phyloP scores from a whole-genome alignment of 1,140 invertebrate species.

The Drosophila miranda region DNA sequence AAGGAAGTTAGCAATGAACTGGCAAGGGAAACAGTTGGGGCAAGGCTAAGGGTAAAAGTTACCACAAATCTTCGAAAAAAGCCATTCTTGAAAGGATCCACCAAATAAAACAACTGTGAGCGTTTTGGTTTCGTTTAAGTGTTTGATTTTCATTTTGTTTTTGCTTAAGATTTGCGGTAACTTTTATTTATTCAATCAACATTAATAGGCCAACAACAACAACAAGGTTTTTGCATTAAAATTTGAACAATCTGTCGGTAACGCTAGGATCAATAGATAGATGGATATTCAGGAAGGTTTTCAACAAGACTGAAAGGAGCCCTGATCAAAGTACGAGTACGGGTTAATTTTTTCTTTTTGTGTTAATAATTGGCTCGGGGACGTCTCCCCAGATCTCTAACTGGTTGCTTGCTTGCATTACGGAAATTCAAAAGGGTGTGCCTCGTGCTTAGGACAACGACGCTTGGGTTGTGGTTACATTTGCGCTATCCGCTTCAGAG shows the following conservation, averaged over 20 bases:
- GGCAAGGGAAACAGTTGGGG: no score
- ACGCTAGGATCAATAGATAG: conserved; percentile 41
- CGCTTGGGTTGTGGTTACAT: conserved; percentile 71
- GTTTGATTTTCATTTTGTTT: conserved; percentile 27
- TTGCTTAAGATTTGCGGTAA: conserved; percentile 81
- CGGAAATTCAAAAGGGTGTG: conserved; percentile 33
- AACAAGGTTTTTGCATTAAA: conserved; percentile 59
- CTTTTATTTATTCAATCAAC: conserved; percentile 81
- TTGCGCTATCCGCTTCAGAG: conserved; percentile 73
- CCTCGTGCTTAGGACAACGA: conserved; percentile 46
- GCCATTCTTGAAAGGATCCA: conserved; percentile 9
- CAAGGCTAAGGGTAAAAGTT: conserved; percentile 43
- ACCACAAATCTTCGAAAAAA: conserved; percentile 72
- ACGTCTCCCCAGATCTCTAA: no score
- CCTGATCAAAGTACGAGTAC: conserved; percentile 41
- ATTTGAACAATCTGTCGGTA: conserved; percentile 67
- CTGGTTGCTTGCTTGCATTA: conserved; percentile 32
- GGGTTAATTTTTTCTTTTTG: conserved; percentile 12
- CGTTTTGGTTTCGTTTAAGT: conserved; percentile 47
- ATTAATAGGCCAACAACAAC: conserved; percentile 72
- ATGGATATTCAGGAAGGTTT: conserved; percentile 24
- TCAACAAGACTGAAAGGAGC: conserved; percentile 38
- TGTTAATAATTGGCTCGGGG: conserved; percentile 8
- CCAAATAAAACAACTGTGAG: conserved; percentile 70
- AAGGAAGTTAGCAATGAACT: conserved; percentile 14